phyloP scores from a whole-genome alignment of 2,113 vertebrate species.

The Heterotis niloticus region DNA sequence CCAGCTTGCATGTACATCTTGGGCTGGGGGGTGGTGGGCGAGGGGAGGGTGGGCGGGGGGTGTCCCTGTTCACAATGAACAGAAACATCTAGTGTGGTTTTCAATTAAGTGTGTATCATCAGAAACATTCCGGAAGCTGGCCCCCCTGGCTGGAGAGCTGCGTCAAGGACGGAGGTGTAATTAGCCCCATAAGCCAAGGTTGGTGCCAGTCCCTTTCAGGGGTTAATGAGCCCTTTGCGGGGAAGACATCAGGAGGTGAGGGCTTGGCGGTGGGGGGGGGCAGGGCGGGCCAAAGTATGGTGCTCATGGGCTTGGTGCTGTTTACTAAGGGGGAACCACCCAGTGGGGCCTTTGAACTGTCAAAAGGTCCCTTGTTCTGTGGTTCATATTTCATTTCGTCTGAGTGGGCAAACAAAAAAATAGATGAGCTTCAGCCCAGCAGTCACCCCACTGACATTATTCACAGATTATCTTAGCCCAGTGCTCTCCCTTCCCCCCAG shows the following conservation, averaged over 20 bases:
- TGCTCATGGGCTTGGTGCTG: conserved; percentile 63
- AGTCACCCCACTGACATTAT: conserved; percentile 84
- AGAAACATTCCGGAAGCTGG: conserved; percentile 73
- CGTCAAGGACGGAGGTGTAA: conserved; percentile 1
- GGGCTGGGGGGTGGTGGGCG: not conserved
- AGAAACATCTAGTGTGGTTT: conserved; percentile 78
- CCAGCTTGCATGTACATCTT: conserved; percentile 58
- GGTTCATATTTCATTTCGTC: conserved; percentile 99
- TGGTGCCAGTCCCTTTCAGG: conserved; percentile 97
- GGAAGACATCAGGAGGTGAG: too few relatives aligned
- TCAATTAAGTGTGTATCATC: conserved; percentile 82
- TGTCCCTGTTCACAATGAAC: conserved; percentile 78
- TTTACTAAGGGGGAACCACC: conserved; percentile 94
- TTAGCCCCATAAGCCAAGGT: conserved; percentile 43
- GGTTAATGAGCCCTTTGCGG: conserved; percentile 95
- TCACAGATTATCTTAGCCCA: conserved; percentile 72
- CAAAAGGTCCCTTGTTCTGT: conserved; percentile 98
- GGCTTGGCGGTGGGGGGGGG: not conserved
- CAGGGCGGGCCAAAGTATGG: too few relatives aligned
- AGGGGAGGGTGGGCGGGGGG: too few relatives aligned
- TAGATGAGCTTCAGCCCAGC: conserved; percentile 93
- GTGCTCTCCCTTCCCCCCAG: not conserved
- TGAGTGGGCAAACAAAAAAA: conserved; percentile 99
- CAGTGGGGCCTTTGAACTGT: conserved; percentile 99
- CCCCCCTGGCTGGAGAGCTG: conserved; percentile 39